Percentiles rank a stretch among this genome's conserved stretches.
These are phyloP conservation scores for Hestina assimilis DNA, from an alignment of 1,140 invertebrate species.

Conservation along the genomic window DNA sequence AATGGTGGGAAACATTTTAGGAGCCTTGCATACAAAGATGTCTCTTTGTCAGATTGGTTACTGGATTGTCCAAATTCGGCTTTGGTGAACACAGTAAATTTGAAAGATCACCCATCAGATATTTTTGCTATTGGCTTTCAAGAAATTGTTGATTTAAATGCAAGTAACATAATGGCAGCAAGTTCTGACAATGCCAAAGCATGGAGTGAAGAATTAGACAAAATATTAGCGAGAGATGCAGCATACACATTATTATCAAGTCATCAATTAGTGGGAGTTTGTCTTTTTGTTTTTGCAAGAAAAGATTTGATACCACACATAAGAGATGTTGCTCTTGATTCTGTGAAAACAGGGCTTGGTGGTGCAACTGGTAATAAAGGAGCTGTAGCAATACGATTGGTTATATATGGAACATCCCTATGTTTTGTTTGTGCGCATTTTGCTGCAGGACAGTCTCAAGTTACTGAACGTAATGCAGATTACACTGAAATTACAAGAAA, in stretches of 20 bases:
- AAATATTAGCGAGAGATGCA: conserved; percentile 91
- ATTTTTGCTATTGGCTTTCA: conserved; percentile 99
- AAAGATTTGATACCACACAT: conserved; percentile 92
- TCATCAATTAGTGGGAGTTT: conserved; percentile 98
- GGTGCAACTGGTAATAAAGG: conserved; percentile 98
- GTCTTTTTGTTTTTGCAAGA: conserved; percentile 95
- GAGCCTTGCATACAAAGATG: conserved; percentile 97
- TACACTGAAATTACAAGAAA: conserved; percentile 97
- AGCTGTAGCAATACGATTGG: conserved; percentile 95
- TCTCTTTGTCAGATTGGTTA: conserved; percentile 96
- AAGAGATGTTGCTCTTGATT: conserved; percentile 95
- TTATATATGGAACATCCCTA: conserved; percentile 94
- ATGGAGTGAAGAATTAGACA: conserved; percentile 97
- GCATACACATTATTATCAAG: conserved; percentile 96
- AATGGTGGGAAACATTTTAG: conserved; percentile 99
- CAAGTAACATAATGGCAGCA: conserved; percentile 97
- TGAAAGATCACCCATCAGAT: conserved; percentile 85
- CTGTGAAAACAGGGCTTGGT: conserved; percentile 98
- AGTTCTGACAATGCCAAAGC: conserved; percentile 97
- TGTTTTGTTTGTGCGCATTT: conserved; percentile 99
- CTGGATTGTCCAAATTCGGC: conserved; percentile 85
- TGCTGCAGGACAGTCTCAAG: conserved; percentile 98
- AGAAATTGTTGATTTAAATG: conserved; percentile 99
- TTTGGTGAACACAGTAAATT: conserved; percentile 79
- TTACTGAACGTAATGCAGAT: conserved; percentile 97